Evolutionary conservation across 1,140 invertebrate species (phyloP), one percentile per base, ranked within the genome.

Genomic region (Pseudobourletiella spinata): DNA sequence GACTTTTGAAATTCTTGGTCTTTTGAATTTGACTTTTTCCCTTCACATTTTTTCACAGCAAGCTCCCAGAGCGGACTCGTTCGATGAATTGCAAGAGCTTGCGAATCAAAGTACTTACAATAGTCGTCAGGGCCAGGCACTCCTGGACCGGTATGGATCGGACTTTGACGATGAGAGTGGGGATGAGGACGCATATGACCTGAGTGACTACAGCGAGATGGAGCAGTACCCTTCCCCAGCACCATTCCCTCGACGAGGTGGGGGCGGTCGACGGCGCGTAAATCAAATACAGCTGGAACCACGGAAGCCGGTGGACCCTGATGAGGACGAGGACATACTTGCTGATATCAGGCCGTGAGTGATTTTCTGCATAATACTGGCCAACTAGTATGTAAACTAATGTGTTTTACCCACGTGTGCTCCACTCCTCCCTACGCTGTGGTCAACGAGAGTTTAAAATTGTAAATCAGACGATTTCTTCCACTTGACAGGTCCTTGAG

Each of bases 141-240:
- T 6, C 2, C 3, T 14, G 24, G 48, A 51, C 48, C 3, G 48
- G n/a, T 51, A 22, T 24, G 48, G 28, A n/a, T 6, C 20, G 6
- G 48, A 51, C 28, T 22, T 56, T 32, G 48, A 51, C 4, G 55
- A 57, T 43, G n/a, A n/a, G n/a, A n/a, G n/a, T n/a, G n/a, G n/a
- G n/a, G n/a, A n/a, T n/a, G n/a, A n/a, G n/a, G n/a, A n/a, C n/a
- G n/a, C n/a, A n/a, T n/a, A n/a, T n/a, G n/a, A n/a, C n/a, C 3
- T 57, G 18, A 57, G 30, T 25, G 55, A 57, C 16, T 24, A 24
- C 3, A 57, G 55, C 29, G 55, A 57, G 24, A 57, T 57, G 30
- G 55, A 57, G 6, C 32, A 57, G 22, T 18, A 24, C 22, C 55
- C 55, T 20, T 43, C 55, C 4, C 32, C 32, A 11, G 20, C 55